Base-by-base conservation (phyloP, 2,888 invertebrate species). In the Dasypolia templi region DNA sequence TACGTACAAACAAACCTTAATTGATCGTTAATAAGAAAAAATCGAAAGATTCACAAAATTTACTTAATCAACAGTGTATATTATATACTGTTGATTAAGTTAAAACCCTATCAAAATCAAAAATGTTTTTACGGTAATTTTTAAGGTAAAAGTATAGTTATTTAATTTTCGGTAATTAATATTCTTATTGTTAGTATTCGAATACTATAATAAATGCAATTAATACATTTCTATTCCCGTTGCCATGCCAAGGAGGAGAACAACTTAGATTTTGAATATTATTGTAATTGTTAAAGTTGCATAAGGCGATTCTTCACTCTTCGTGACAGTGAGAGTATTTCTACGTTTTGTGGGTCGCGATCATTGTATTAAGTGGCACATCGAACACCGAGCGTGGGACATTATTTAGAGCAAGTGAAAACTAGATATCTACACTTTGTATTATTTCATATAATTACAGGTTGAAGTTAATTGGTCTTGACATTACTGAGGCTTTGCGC, bases 321-420 rank as follows among this genome's bases (percentile, higher is more conserved):
- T 87, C 86, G 88, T 87, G 90, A 91, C 91, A 95, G 95, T 94
- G 95, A 95, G 95, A 95, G 95, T 95, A 91, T 92, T 92, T 91
- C 91, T 90, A 87, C 79, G 79, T 88, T 93, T 93, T 91, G 93
- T 95, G 92, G 96, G 96, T 93, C 95, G 90, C 86, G 88, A 91
- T 89, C 91, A 92, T 92, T 92, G 87, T 91, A 86, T 89, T 88
- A 81, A 80, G 84, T 79, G 26, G 69, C 77, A 69, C 82, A 79
- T 72, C 74, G 63, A 77, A 76, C 61, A 65, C 67, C 62, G 69
- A 83, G 86, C 91, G 91, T 92, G 91, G 88, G 91, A 91, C n/a
- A n/a, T n/a, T 86, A 88, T 86, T 89, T 88, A 83, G 87, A 85
- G 72, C 88, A 89, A 92, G 94, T 91, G 94, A 95, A 95, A 94